Conservation (phyloP, 35 echinoderm and acorn worm species). For the Stichopus chloronotus region DNA sequence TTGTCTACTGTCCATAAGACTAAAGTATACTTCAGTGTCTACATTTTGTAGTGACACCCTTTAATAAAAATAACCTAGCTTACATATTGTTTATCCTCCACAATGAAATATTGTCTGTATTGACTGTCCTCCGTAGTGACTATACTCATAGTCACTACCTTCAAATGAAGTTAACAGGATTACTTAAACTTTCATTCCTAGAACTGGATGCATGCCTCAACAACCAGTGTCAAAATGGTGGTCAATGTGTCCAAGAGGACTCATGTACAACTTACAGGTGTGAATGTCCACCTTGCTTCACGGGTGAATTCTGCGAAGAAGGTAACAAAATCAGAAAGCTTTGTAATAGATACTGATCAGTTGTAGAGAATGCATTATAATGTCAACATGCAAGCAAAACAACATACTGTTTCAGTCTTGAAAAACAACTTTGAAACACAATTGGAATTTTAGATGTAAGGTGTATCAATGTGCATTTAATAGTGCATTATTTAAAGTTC, state of each 20-base stretch:
- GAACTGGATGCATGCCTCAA: conserved; percentile 63
- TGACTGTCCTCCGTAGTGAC: too few relatives aligned
- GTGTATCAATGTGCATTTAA: background rate
- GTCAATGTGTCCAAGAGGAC: conserved; percentile 33
- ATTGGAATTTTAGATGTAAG: background rate
- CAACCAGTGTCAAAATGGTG: conserved; percentile 78
- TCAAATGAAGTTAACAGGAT: too few relatives aligned
- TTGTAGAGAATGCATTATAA: background rate
- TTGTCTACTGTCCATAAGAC: too few relatives aligned
- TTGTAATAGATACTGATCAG: background rate
- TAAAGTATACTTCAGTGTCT: too few relatives aligned
- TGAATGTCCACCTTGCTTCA: conserved; percentile 70
- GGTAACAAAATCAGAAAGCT: conserved; percentile 5
- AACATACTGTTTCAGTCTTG: background rate
- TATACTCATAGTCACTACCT: too few relatives aligned
- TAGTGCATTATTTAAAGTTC: background rate
- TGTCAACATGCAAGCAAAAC: background rate
- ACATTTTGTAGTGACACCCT: too few relatives aligned
- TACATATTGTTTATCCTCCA: too few relatives aligned
- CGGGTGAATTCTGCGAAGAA: conserved; percentile 58
- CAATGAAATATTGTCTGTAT: too few relatives aligned
- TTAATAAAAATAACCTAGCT: too few relatives aligned
- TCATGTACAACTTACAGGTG: conserved; percentile 65
- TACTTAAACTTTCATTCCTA: background rate
- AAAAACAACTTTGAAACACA: background rate